phyloP scores from a whole-genome alignment of 2,888 invertebrate species.

The Drosophila rellima region DNA sequence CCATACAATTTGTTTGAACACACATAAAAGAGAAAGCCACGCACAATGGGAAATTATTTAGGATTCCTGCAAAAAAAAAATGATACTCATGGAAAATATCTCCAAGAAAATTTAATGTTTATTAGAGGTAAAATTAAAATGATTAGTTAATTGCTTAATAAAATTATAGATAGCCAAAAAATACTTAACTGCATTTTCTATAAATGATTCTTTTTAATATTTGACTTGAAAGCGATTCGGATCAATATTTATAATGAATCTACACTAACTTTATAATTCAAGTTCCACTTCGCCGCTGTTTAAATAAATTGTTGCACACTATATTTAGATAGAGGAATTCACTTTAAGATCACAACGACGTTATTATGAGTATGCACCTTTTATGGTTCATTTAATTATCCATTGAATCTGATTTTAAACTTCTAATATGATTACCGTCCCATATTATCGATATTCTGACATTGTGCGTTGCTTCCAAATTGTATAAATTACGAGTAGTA shows the following conservation, averaged over 20 bases:
- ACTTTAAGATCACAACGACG: background rate
- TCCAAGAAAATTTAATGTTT: no score
- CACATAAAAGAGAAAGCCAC: conserved; percentile 59
- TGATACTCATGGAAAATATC: no score
- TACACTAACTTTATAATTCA: background rate
- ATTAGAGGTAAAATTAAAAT: background rate
- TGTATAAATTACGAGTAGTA: conserved; percentile 29
- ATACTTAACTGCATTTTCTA: background rate
- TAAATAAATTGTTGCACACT: background rate
- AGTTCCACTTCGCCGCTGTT: background rate
- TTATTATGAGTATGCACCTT: conserved; percentile 1
- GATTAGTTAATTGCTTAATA: no score
- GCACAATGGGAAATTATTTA: conserved; percentile 28
- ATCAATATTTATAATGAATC: background rate
- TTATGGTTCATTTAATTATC: conserved; percentile 39
- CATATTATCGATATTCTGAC: conserved; percentile 19
- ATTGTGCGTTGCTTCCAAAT: conserved; percentile 48
- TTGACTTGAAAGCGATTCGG: no score
- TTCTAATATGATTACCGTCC: conserved; percentile 19
- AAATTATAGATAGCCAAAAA: background rate
- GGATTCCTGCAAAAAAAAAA: background rate
- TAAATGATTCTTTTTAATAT: background rate
- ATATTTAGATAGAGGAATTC: background rate
- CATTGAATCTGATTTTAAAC: conserved; percentile 31
- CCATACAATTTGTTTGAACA: conserved; percentile 37